Conservation (phyloP, 2,113 vertebrate species). For the Mesembrinibis cayennensis region DNA sequence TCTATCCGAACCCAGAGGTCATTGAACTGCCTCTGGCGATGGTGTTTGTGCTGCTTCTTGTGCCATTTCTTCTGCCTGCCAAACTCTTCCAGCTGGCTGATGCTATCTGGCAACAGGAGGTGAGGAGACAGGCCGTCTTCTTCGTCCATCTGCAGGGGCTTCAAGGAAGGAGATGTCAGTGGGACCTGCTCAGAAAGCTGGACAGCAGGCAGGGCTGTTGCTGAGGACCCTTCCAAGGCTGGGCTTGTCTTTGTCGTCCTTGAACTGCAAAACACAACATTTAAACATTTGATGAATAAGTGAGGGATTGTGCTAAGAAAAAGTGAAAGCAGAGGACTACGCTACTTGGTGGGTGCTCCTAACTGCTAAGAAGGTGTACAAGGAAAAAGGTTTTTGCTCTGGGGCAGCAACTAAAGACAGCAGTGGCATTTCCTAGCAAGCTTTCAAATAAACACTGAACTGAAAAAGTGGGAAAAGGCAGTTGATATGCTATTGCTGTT, state of each 20-base stretch:
- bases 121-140: conserved; percentile 87
- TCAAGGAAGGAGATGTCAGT: conserved; percentile 39
- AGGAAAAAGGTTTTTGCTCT: neutral
- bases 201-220: conserved; percentile 39
- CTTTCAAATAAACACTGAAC: neutral
- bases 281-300: neutral
- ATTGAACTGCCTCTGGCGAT: conserved; percentile 90
- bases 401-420: neutral
- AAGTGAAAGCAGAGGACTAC: neutral
- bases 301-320: neutral
- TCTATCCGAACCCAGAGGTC: conserved; percentile 98
- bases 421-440: neutral
- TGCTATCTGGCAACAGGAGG: conserved; percentile 91
- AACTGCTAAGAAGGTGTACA: neutral
- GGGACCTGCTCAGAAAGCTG: conserved; percentile 59
- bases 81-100: conserved; percentile 97
- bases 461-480: neutral
- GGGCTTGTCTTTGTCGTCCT: conserved; percentile 12
- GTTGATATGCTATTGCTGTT: neutral
- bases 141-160: conserved; percentile 69
- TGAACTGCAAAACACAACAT: conserved; percentile 36
- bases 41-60: conserved; percentile 84
- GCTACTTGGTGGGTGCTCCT: neutral
- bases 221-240: neutral
- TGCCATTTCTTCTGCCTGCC: conserved; percentile 91